A percentile compares a stretch with the other conserved stretches of the same genome.
Conservation (phyloP, 2,113 vertebrate genomes). For the Catagonus wagneri region DNA sequence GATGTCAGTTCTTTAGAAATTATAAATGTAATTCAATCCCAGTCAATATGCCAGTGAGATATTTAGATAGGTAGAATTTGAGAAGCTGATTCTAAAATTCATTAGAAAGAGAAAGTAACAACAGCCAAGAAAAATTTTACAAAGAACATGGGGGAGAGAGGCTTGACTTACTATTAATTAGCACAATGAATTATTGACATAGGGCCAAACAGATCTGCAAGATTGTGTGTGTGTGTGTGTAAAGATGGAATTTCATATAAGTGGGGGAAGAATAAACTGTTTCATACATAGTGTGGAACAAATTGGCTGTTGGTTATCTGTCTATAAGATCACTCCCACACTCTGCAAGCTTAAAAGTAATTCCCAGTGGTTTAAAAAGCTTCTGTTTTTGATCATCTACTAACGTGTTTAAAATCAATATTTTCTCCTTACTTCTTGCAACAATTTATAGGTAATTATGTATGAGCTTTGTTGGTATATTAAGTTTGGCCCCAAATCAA, state of each 20-base stretch:
- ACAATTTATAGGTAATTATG: background rate
- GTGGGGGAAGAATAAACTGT: background rate
- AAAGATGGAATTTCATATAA: constrained; percentile 2
- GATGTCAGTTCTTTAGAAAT: constrained; percentile 13
- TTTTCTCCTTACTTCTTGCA: constrained; percentile 33
- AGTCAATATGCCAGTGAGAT: background rate
- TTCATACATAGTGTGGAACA: background rate
- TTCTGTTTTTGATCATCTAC: constrained; percentile 38
- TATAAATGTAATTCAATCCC: background rate
- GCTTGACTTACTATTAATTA: constrained; percentile 2
- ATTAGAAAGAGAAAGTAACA: constrained; percentile 43
- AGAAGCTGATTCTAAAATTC: constrained; percentile 26
- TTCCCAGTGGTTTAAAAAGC: constrained; percentile 29
- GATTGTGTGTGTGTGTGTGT: background rate
- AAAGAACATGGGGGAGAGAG: background rate
- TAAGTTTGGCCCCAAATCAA: constrained; percentile 24
- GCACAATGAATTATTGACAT: background rate
- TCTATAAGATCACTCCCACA: background rate
- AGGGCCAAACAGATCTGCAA: background rate
- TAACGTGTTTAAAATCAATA: background rate
- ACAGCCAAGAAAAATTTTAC: background rate
- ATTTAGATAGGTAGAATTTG: background rate
- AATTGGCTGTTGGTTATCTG: constrained; percentile 31
- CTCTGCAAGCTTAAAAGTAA: background rate
- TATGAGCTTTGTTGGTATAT: background rate